These are phyloP conservation scores for Psilanteris sp. DNA, from an alignment of 1,140 invertebrate genomes.

Conservation along the genomic window DNA sequence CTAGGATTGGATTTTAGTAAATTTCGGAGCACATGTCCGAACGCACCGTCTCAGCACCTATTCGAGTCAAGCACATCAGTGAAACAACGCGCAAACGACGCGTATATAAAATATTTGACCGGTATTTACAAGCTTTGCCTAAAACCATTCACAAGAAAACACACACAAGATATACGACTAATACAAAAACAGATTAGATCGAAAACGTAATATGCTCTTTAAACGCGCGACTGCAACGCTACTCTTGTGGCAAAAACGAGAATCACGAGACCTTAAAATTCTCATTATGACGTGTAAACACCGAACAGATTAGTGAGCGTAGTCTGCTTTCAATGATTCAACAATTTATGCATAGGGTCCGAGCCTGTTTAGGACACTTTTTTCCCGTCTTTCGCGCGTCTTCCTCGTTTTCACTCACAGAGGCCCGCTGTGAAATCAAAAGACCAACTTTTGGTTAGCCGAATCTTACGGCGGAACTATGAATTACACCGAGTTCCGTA, in stretches of 20 bases:
- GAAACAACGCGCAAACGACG: too few relatives aligned
- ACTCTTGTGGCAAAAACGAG: constrained; percentile 25
- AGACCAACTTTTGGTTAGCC: too few relatives aligned
- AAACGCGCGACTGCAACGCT: constrained; percentile 28
- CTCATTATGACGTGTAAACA: constrained; percentile 18
- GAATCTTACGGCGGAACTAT: too few relatives aligned
- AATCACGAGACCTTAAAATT: constrained; percentile 34
- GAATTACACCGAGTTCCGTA: too few relatives aligned
- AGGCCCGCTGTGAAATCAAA: too few relatives aligned
- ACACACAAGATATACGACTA: background rate
- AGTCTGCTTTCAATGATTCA: background rate
- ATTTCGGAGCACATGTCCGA: background rate
- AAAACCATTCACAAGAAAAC: constrained; percentile 2
- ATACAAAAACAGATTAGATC: constrained; percentile 31
- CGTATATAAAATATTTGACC: background rate
- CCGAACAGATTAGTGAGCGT: background rate
- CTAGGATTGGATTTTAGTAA: too few relatives aligned
- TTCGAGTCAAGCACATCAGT: too few relatives aligned
- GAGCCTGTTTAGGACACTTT: too few relatives aligned
- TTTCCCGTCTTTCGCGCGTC: too few relatives aligned
- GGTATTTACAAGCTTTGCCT: too few relatives aligned
- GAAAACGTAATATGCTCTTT: constrained; percentile 22
- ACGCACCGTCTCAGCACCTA: too few relatives aligned
- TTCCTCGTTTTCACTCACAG: too few relatives aligned
- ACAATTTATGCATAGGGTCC: background rate